Base-by-base conservation (phyloP, 2,888 invertebrate species). In the Thymelicus lineola region DNA sequence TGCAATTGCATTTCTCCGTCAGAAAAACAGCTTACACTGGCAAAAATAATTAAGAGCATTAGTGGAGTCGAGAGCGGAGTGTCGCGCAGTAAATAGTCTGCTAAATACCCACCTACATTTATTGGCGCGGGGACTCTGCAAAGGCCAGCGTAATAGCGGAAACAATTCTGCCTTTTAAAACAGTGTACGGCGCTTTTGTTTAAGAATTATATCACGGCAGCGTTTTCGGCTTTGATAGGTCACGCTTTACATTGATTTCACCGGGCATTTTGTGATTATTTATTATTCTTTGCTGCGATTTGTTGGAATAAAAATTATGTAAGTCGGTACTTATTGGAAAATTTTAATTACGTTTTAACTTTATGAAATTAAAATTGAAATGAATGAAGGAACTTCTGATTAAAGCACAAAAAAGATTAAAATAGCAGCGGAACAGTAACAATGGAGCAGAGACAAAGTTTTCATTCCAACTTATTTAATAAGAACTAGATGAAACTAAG, bases 21-120 rank as follows among this genome's bases (percentile, higher is more conserved):
- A 91, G 90, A 91, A 90, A 91, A 92, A 92, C 90, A 91, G 91
- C 91, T 91, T 90, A 89, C 90, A 90, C 89, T 86, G 86, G 91
- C 91, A 90, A 91, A 92, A 93, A 93, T 92, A 92, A 92, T 92
- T 92, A 93, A 91, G 92, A 91, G 90, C 89, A 91, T 92, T 91
- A 92, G 90, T 86, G 81, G 84, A 90, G 89, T 89, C 86, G 86
- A 82, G 85, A 84, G 88, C 88, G 85, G 82, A 88, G 84, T 88
- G 88, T 89, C 90, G 89, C 89, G 85, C 87, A 88, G 86, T 91
- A 90, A 93, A 93, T 91, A 90, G 86, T 87, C 87, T 86, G 88
- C 88, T 92, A 92, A 92, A 90, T 89, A 90, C 90, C 90, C 90
- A 89, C 88, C 90, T 91, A 91, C 89, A 90, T 91, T 90, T 91